Evolutionary conservation across 2,888 invertebrate genomes (phyloP), one percentile per base, ranked within the genome.

Genomic region (Pachymerium ferrugineum): DNA sequence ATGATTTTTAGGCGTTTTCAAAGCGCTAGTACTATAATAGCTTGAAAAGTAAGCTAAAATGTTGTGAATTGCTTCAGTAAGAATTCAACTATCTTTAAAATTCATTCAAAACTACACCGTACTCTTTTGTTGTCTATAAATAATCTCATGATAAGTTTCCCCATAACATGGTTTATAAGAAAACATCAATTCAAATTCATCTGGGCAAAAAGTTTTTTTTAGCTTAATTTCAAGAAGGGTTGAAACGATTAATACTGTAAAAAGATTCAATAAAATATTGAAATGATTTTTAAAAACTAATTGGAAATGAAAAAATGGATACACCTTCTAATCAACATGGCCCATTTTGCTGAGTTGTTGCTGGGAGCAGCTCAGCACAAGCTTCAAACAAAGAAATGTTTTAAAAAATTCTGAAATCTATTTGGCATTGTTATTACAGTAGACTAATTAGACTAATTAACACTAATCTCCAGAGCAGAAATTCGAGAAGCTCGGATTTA

Each of bases 341-440:
- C 62, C 62, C 22, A n/a, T n/a, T 62, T 62, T 62, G 28, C 62
- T 62, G 62, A 62, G 62, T 62, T 62, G 62, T 62, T 62, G 14
- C 62, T 25, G 62, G 62, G 62, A 62, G 62, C 62, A 62, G 62
- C 62, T 62, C 62, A 62, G 62, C 62, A 62, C 62, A 28, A 62
- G 28, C 47, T 16, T 47, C 10, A 54, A n/a, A 19, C 3, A 14
- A 8, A 54, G 38, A 25, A 25, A 54, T 22, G 54, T 3, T 2
- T 14, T 14, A 25, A 10, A 1, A 62, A 62, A 62, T 62, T 14
- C 12, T 62, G 22, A 62, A 62, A 10, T 22, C 62, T 62, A 28
- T 62, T 25, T 5, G 47, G 12, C 54, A 22, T 62, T 62, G 8
- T 14, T 16, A 8, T 47, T 19, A n/a, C 3, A 4, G 5, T 47